Conservation (phyloP, 1,140 invertebrate genomes). For the Thaumetopoea pityocampa region DNA sequence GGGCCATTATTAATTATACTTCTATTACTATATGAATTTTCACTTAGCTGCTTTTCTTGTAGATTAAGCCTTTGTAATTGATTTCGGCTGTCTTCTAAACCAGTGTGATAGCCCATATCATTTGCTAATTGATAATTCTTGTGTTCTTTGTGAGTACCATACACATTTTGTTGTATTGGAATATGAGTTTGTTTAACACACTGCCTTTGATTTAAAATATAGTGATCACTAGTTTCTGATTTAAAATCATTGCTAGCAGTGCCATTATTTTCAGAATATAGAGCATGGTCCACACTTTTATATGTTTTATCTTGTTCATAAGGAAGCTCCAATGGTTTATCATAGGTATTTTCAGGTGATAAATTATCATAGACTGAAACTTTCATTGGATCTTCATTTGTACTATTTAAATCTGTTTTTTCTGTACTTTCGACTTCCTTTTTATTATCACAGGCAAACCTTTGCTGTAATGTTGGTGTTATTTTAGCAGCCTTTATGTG, state of each 20-base stretch:
- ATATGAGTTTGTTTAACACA: constrained; percentile 50
- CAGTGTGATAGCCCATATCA: constrained; percentile 43
- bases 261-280: constrained; percentile 65
- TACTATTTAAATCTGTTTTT: constrained; percentile 35
- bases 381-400: constrained; percentile 52
- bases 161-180: constrained; percentile 39
- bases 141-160: constrained; percentile 40
- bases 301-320: constrained; percentile 70
- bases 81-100: constrained; percentile 45
- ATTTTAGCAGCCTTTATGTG: constrained; percentile 75
- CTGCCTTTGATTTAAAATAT: constrained; percentile 42
- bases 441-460: constrained; percentile 73
- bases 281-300: constrained; percentile 69
- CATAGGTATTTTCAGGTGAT: constrained; percentile 66
- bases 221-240: constrained; percentile 40
- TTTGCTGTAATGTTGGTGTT: constrained; percentile 71
- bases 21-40: constrained; percentile 40
- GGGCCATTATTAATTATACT: constrained; percentile 38
- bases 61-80: constrained; percentile 56
- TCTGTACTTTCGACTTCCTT: constrained; percentile 31
- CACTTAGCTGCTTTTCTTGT: constrained; percentile 51
- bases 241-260: constrained; percentile 34
- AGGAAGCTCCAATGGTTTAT: constrained; percentile 62
- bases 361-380: constrained; percentile 63
- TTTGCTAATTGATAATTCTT: constrained; percentile 43